Base-by-base conservation (phyloP, 2,797 vertebrate species). In the Acanthurus leucopareius region DNA sequence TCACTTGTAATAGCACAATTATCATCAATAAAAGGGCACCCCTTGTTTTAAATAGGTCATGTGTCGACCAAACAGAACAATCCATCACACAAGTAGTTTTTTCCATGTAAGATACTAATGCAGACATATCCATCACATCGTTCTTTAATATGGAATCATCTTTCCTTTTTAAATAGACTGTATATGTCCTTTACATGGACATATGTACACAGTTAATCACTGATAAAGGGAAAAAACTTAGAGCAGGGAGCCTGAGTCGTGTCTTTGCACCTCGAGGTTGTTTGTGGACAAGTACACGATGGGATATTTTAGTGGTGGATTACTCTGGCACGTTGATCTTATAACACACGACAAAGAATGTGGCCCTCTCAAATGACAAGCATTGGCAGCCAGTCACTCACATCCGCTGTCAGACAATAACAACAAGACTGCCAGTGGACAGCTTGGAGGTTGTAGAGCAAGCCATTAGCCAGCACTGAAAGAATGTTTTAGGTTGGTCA, bases 271-370 rank as follows among this genome's bases (percentile, higher is more conserved):
- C 72, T 61, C n/a, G 0, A 44, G 52, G 72, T 75, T 81, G 58
- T 80, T 66, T 78, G 71, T 73, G 73, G 79, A 73, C 83, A 73
- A 80, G 77, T 80, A 88, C 64, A 63, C n/a, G 35, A 74, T 72
- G 75, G 75, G 87, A 85, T 90, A 91, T 91, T 92, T 91, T 79
- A 82, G 91, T 84, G 73, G 40, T 60, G 82, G 89, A 91, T 93
- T 90, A 93, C 76, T 56, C 60, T 25, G 87, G 89, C 77, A 94
- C 86, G 90, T 90, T 82, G 82, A 90, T 89, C 88, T 92, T 71
- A 35, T 68, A 88, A 75, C 86, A 88, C 61, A 86, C 73, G 87
- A 82, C 80, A 78, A 65, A 85, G 84, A 90, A 90, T 83, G 91
- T 35, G 62, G 71, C 67, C 88, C 77, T 91, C 91, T 93, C 92